These are phyloP conservation scores for Muschampia staudingeri DNA, from an alignment of 2,888 invertebrate species.

Conservation along the genomic window DNA sequence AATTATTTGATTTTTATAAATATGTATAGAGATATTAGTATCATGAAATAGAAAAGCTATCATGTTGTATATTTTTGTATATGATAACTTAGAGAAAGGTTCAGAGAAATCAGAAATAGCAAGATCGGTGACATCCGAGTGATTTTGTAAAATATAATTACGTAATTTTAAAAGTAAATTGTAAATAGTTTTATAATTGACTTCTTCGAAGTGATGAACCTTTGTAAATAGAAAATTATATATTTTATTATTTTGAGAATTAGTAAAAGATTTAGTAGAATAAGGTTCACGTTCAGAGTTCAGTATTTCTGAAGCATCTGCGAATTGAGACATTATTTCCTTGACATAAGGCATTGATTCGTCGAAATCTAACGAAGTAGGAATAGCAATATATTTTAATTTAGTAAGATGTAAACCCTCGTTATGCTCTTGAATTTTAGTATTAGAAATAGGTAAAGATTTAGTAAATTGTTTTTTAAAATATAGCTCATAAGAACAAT, in stretches of 20 bases:
- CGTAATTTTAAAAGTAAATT: neutral
- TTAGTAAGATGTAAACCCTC: too few species aligned
- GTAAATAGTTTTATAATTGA: neutral
- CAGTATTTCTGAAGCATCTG: too few species aligned
- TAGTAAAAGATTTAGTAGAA: too few species aligned
- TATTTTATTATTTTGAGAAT: neutral
- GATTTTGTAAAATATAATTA: neutral
- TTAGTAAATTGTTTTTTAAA: too few species aligned
- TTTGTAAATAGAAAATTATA: neutral
- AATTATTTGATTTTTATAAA: neutral
- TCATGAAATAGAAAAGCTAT: neutral
- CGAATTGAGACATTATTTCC: too few species aligned
- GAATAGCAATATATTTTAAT: too few species aligned
- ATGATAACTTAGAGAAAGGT: neutral
- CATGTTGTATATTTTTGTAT: neutral
- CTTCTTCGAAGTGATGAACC: neutral
- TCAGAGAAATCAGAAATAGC: neutral
- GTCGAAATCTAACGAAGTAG: too few species aligned
- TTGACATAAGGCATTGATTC: too few species aligned
- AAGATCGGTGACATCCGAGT: neutral
- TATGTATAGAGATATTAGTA: neutral
- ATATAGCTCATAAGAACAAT: too few species aligned
- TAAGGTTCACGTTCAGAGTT: too few species aligned
- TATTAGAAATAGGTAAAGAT: too few species aligned
- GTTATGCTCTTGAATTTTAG: too few species aligned